These are phyloP conservation scores for Synanceia verrucosa DNA, from an alignment of 2,797 vertebrate species.

Conservation along the genomic window DNA sequence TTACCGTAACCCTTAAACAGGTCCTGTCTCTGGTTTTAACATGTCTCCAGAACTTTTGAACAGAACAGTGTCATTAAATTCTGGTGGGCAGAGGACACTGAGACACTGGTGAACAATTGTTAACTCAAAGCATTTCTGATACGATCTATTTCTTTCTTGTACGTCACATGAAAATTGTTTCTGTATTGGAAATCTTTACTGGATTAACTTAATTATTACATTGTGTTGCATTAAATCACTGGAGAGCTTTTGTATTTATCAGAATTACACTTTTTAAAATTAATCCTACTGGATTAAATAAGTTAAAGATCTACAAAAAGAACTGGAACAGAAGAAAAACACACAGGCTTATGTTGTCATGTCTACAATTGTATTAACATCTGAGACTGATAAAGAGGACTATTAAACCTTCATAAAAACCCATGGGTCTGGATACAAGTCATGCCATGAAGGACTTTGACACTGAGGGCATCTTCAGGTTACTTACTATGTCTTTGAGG, in stretches of 20 bases:
- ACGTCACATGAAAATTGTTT: not conserved
- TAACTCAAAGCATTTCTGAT: not conserved
- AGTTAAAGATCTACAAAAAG: not conserved
- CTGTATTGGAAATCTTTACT: not conserved
- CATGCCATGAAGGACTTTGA: not conserved
- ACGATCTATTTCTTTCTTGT: not conserved
- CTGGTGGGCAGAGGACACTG: no score
- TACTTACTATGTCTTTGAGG: conserved; percentile 91
- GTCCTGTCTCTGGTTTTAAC: no score
- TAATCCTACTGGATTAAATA: not conserved
- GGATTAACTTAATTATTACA: no score
- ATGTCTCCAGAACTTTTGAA: no score
- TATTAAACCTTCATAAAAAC: not conserved
- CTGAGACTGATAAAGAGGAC: not conserved
- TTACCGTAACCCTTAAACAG: no score
- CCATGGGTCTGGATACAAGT: not conserved
- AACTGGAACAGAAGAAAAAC: not conserved
- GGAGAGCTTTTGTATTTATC: not conserved
- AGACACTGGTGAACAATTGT: not conserved
- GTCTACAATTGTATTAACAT: not conserved
- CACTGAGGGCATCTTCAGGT: not conserved
- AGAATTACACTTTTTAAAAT: not conserved
- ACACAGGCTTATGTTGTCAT: not conserved
- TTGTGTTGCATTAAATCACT: not conserved
- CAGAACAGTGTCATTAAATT: no score